Conservation (phyloP, 2,797 vertebrate genomes). For the Anomalospiza imberbis region DNA sequence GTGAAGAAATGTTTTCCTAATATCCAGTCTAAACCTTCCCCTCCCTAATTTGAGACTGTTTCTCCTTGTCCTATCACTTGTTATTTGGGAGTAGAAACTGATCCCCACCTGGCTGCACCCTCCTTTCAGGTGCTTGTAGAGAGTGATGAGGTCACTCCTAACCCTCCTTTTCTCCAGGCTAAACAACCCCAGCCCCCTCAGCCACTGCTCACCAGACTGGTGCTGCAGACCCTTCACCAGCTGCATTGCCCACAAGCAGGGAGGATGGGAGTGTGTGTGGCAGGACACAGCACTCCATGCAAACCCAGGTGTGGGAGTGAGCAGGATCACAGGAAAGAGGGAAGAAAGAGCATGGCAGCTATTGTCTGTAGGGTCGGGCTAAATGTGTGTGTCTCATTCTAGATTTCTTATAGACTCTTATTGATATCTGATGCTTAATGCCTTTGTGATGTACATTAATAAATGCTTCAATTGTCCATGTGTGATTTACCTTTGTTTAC, state of each 20-base stretch:
- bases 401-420: neutral
- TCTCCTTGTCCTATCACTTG: neutral
- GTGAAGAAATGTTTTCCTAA: neutral
- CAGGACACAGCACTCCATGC: rapidly evolving
- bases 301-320: neutral
- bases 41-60: neutral
- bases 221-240: neutral
- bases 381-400: neutral
- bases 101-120: rapidly evolving
- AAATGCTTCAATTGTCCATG: neutral
- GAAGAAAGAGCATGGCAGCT: neutral
- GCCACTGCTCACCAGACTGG: neutral
- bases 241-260: neutral
- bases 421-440: neutral
- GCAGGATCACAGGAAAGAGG: neutral
- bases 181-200: neutral
- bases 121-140: neutral
- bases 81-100: neutral
- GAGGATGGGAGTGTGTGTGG: rapidly evolving
- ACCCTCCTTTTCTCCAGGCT: neutral
- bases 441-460: neutral
- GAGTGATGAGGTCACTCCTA: neutral
- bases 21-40: neutral
- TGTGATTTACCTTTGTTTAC: neutral
- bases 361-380: no score